Evolutionary conservation across 1,140 invertebrate genomes (phyloP).

Genomic region (Solen grandis): DNA sequence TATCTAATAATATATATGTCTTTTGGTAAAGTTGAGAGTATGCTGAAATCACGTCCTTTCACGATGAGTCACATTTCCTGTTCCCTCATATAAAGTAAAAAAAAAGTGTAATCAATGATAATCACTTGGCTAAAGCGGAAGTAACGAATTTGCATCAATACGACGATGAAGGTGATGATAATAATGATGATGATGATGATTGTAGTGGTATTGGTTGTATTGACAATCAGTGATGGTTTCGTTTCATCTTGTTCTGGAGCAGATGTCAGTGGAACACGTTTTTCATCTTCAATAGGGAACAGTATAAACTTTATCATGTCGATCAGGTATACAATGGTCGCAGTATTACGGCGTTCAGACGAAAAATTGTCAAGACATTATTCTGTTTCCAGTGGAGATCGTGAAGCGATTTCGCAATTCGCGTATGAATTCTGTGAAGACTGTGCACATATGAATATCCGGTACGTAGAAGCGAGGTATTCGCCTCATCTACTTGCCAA

Average conservation of each 20-base stretch:
- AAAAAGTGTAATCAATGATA: conserved; percentile 68
- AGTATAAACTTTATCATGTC: neutral
- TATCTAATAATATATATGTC: neutral
- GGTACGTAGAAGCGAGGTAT: conserved; percentile 84
- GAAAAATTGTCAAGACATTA: neutral
- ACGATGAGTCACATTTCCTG: conserved; percentile 55
- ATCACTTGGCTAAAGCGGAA: conserved; percentile 81
- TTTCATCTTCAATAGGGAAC: neutral
- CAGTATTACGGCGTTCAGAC: neutral
- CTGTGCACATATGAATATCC: conserved; percentile 81
- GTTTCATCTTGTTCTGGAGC: neutral
- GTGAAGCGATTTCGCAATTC: conserved; percentile 82
- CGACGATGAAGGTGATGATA: neutral
- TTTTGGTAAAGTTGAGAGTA: neutral
- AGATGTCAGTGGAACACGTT: neutral
- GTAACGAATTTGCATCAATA: conserved; percentile 73
- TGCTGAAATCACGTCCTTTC: neutral
- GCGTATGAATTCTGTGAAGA: conserved; percentile 85
- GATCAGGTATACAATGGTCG: neutral
- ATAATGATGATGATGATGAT: too few relatives aligned
- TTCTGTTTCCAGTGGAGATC: conserved; percentile 79
- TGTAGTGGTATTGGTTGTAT: neutral
- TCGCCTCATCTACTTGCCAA: conserved; percentile 82
- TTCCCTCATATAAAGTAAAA: conserved; percentile 64
- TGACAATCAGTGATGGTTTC: neutral